Conservation (phyloP, 2,113 vertebrate genomes). For the Elephantulus edwardii region DNA sequence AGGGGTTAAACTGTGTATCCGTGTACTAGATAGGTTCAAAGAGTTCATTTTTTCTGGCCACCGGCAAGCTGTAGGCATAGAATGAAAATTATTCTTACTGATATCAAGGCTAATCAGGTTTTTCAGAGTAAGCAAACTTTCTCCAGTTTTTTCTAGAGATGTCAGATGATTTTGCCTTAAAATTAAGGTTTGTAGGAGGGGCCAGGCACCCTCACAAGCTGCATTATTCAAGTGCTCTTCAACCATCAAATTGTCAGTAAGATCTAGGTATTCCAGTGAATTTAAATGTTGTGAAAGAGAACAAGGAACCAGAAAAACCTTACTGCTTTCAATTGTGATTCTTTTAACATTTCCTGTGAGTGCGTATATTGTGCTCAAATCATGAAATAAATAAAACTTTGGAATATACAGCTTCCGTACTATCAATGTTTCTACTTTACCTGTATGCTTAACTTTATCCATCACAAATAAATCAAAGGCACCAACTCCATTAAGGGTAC, state of each 20-base stretch:
- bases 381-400: conserved; percentile 76
- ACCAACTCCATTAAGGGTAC: conserved; percentile 77
- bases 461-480: fast-evolving
- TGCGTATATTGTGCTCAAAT: conserved; percentile 35
- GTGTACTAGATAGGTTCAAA: conserved; percentile 90
- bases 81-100: conserved; percentile 86
- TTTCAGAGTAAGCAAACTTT: conserved; percentile 76
- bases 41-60: conserved; percentile 87
- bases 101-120: conserved; percentile 87
- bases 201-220: conserved; percentile 76
- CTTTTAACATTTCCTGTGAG: conserved; percentile 70
- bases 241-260: conserved; percentile 85
- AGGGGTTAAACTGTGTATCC: conserved; percentile 77
- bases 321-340: conserved; percentile 81
- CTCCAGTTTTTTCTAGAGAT: conserved; percentile 70
- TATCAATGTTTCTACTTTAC: conserved; percentile 55
- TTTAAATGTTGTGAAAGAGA: conserved; percentile 47
- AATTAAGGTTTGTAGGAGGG: conserved; percentile 82
- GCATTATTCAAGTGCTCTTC: conserved; percentile 80
- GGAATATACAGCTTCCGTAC: conserved; percentile 71
- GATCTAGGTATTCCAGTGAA: conserved; percentile 86
- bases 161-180: conserved; percentile 85
- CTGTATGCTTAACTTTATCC: fast-evolving
- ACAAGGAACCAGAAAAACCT: conserved; percentile 85
- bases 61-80: conserved; percentile 83